phyloP scores from a whole-genome alignment of 2,113 vertebrate species.

The Otocyon megalotis region DNA sequence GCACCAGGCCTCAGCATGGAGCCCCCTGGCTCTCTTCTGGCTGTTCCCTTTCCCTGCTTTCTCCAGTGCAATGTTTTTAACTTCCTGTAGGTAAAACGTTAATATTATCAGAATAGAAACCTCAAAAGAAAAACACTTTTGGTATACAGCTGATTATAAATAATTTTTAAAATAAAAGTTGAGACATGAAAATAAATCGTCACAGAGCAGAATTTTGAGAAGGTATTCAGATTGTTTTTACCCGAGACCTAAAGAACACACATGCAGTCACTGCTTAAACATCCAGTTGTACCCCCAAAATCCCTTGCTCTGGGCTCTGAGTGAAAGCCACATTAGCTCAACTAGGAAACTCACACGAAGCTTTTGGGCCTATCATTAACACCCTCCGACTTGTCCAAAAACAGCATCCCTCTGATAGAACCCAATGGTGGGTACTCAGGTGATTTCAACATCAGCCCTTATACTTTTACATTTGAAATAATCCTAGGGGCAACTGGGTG shows the following conservation, averaged over 20 bases:
- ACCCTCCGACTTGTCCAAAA: background rate
- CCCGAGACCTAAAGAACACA: background rate
- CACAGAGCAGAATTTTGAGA: background rate
- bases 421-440: background rate
- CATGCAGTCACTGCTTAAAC: rapidly evolving
- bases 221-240: background rate
- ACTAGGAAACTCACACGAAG: background rate
- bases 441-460: background rate
- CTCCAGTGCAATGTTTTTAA: background rate
- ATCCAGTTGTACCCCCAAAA: background rate
- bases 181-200: background rate
- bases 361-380: too few species aligned
- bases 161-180: background rate
- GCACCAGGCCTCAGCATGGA: rapidly evolving
- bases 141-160: background rate
- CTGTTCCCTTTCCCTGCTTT: background rate
- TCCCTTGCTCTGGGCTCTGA: background rate
- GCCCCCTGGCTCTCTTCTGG: background rate
- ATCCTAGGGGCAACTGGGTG: background rate
- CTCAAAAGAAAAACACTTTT: background rate
- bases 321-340: background rate
- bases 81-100: background rate
- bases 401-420: background rate
- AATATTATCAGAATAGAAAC: background rate
- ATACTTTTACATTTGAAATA: background rate